Evolutionary conservation across 2,797 vertebrate genomes (phyloP).

Genomic region (Dicrostonyx torquatus): DNA sequence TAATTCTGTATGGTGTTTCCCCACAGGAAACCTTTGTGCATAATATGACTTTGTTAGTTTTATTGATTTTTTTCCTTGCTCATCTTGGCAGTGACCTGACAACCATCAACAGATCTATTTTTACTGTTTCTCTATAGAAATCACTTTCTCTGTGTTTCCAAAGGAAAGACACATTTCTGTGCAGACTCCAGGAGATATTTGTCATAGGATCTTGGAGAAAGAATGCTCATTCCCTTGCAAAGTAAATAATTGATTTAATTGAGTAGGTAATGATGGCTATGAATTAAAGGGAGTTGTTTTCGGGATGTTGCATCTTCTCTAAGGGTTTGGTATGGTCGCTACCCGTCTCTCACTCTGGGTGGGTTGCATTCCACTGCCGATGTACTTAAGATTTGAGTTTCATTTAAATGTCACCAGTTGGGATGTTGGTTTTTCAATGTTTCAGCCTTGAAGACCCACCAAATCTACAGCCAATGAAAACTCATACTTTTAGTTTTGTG

Average conservation of each 20-base stretch:
- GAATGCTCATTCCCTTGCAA: conserved; percentile 35
- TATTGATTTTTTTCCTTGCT: not conserved
- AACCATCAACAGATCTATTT: not conserved
- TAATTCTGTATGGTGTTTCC: not conserved
- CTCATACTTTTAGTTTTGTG: conserved; percentile 85
- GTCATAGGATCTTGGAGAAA: conserved; percentile 1
- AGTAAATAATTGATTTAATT: not conserved
- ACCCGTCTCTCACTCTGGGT: conserved; percentile 80
- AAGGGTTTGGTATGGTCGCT: conserved; percentile 83
- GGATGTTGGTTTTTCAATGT: conserved; percentile 84
- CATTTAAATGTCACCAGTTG: conserved; percentile 85
- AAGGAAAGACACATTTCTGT: conserved; percentile 58
- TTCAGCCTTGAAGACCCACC: conserved; percentile 84
- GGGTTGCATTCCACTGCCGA: conserved; percentile 83
- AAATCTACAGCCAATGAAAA: conserved; percentile 88
- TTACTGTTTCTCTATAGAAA: conserved; percentile 36
- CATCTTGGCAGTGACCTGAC: not conserved
- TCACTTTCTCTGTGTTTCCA: conserved; percentile 39
- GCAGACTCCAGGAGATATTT: conserved; percentile 45
- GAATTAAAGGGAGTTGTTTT: conserved; percentile 71
- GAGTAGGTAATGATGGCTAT: conserved; percentile 31
- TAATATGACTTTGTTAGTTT: not conserved
- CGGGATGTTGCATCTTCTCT: conserved; percentile 74
- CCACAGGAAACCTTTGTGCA: not conserved
- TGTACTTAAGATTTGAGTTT: conserved; percentile 85